Percentiles rank a stretch among this genome's conserved stretches.
Evolutionary conservation across 2,113 vertebrate species (phyloP).

Genomic region (Indri indri): DNA sequence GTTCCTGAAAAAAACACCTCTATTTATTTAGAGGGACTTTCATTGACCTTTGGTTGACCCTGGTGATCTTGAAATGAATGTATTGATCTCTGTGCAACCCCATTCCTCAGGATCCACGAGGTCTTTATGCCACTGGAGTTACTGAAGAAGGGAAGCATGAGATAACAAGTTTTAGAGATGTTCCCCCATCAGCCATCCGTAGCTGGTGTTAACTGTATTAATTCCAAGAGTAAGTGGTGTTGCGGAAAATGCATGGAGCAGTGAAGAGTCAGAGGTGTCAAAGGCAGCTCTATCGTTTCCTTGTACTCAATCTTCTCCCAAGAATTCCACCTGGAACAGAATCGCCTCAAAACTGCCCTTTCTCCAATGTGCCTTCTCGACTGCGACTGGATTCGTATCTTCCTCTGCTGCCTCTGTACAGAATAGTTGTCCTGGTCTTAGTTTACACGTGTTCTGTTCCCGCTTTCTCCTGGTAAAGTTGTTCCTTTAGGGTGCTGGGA

Average conservation of each 20-base stretch:
- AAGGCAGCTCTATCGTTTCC: neutral
- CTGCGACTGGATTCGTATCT: neutral
- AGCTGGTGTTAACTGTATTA: neutral
- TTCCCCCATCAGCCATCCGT: neutral
- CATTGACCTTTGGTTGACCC: neutral
- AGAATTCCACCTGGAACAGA: neutral
- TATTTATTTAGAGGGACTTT: slow-evolving; percentile 11
- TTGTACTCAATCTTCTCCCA: neutral
- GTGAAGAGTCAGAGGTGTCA: fast-evolving
- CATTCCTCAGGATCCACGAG: neutral
- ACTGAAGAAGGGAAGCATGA: neutral
- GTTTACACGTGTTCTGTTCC: neutral
- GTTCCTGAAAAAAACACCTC: slow-evolving; percentile 18
- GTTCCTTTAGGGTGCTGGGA: neutral
- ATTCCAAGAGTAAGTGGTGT: neutral
- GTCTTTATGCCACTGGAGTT: neutral
- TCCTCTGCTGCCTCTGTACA: neutral
- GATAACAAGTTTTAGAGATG: neutral
- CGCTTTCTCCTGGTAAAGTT: neutral
- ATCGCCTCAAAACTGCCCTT: neutral
- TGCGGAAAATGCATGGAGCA: neutral
- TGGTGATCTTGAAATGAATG: slow-evolving; percentile 33
- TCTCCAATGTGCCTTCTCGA: neutral
- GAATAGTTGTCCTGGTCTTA: neutral
- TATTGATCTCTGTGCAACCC: slow-evolving; percentile 14